Evolutionary conservation across 2,113 vertebrate species (phyloP), one percentile per base, ranked within the genome.

Genomic region (Rhodinocichla rosea): DNA sequence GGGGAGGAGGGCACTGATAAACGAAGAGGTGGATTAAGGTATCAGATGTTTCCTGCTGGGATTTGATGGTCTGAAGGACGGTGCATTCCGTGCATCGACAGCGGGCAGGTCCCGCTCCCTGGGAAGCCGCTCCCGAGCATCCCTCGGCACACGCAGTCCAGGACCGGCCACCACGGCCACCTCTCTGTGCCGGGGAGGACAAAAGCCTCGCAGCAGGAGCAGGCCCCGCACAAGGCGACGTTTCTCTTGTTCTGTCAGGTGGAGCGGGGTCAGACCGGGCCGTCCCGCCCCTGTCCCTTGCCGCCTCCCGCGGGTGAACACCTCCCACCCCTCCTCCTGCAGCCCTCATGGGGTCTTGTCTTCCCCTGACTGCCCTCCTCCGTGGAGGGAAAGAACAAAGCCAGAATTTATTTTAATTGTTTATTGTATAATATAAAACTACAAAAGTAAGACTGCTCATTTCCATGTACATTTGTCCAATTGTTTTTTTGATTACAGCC

Each of bases 391-490:
- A 67, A 64, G 49, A 75, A 60, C 2, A 6, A 26, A 83, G 68
- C 15, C 75, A 17, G 67, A 11, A 3, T 30, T 86, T 94, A 91
- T 98, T 98, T 98, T 98, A 97, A 98, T 97, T 96, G 97, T 99
- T 99, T 99, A 99, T 99, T 99, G 98, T 99, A 98, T 98, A 98
- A 99, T 99, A 99, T 98, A 99, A 99, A 99, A 99, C 99, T 99
- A 99, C 99, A 99, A 99, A 99, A 99, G 99, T 99, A 99, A 99
- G 99, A 99, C 99, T 98, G 98, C 99, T 98, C 97, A 98, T 99
- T 99, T 99, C 98, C 98, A 99, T 99, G 98, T 98, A 99, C 99
- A 98, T 98, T 98, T 98, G 98, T 98, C 98, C 98, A 98, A 98
- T 98, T 97, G 98, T 11, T 75, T 97, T 98, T 97, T 65, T 97